Evolutionary conservation across 2,113 vertebrate species (phyloP).

Genomic region (Cichladusa arquata): DNA sequence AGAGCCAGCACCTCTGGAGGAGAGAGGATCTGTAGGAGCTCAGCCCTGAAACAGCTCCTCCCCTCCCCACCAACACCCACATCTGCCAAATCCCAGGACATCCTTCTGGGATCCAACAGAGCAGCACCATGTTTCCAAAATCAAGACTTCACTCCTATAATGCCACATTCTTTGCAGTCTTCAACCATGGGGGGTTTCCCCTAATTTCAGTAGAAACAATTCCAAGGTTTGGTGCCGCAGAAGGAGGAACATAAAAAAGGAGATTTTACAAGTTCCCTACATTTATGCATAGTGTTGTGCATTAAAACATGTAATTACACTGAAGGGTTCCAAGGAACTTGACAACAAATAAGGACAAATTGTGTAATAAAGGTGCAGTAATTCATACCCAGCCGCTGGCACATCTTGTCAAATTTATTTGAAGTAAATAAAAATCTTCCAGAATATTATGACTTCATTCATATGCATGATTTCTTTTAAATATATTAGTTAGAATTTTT

Average conservation of each 20-base stretch:
- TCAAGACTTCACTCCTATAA: not conserved
- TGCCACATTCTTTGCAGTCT: rapidly evolving
- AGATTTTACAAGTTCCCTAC: not conserved
- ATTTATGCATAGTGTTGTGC: not conserved
- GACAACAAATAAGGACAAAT: not conserved
- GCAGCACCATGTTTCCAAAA: not conserved
- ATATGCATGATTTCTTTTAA: not conserved
- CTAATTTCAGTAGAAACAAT: not conserved
- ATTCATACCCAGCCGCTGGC: rapidly evolving
- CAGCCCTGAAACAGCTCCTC: not conserved
- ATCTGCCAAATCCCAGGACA: not conserved
- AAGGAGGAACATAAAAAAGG: not conserved
- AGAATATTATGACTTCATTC: not conserved
- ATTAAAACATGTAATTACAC: not conserved
- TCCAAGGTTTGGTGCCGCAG: not conserved
- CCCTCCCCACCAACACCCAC: not conserved
- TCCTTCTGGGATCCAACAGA: not conserved
- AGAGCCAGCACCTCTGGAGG: not conserved
- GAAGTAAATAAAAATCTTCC: not conserved
- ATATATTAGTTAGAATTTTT: not conserved
- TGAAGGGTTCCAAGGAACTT: not conserved
- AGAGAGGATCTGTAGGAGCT: not conserved
- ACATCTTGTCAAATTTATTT: not conserved
- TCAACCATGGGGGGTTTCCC: not conserved
- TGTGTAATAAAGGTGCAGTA: not conserved